Percentiles rank a stretch among this genome's conserved stretches.
Evolutionary conservation across 1,140 invertebrate genomes (phyloP).

Genomic region (Monomorium pharaonis): DNA sequence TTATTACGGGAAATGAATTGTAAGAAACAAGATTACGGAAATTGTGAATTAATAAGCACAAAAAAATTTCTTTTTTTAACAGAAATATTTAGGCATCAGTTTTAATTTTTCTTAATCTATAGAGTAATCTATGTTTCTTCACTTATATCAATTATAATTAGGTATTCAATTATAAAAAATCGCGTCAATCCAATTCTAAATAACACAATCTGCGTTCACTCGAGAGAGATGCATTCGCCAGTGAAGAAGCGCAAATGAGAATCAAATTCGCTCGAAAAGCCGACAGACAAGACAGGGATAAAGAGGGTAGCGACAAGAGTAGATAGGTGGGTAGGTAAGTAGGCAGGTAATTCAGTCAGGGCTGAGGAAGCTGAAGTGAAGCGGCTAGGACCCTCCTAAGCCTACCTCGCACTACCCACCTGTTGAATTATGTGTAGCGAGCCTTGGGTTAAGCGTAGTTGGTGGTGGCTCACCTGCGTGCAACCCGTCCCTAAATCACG

Average conservation of each 20-base stretch:
- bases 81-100: background rate
- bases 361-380: constrained; percentile 63
- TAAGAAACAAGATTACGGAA: background rate
- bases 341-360: constrained; percentile 62
- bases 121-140: background rate
- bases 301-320: constrained; percentile 24
- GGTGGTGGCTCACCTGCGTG: constrained; percentile 62
- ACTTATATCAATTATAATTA: background rate
- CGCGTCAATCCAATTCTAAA: background rate
- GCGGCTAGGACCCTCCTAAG: constrained; percentile 65
- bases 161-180: too few species aligned
- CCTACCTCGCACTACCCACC: constrained; percentile 73
- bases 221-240: background rate
- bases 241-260: background rate
- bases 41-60: constrained; percentile 26
- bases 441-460: constrained; percentile 37
- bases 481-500: constrained; percentile 63
- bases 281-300: constrained; percentile 3
- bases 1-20: background rate
- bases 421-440: constrained; percentile 74
- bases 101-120: background rate
- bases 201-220: background rate
- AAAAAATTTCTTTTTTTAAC: background rate
- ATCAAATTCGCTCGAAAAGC: constrained; percentile 27
- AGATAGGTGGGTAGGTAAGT: constrained; percentile 4